Base-by-base conservation (phyloP, 2,888 invertebrate genomes). In the Leptinotarsa juncta region DNA sequence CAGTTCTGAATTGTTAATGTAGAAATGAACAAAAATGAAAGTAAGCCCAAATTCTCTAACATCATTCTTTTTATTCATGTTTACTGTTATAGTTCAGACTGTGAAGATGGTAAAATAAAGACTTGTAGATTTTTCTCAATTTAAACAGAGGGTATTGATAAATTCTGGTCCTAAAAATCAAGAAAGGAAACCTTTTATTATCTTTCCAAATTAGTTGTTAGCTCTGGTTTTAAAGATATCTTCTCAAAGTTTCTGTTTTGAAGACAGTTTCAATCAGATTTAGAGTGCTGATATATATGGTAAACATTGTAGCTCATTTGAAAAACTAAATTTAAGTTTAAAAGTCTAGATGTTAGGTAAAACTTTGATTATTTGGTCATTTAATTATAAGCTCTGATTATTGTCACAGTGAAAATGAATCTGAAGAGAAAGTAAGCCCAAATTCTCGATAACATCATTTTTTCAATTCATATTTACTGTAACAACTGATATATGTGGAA, bases 31-130 rank as follows among this genome's bases (percentile, higher is more conserved):
- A 42, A 80, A 76, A 79, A 75, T 55, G 73, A 73, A 76, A 82
- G 81, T 85, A 85, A 87, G 86, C 86, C 86, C 86, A 87, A 87
- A 87, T 86, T 87, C 87, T 87, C 87, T 84, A 81, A 81, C 78
- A 80, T 78, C 74, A 78, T 75, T 65, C 72, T 57, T 82, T 82
- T 82, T 80, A 73, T 68, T 50, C 26, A 26, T 67, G 50, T 50
- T 67, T 70, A 48, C 62, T 70, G 72, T 67, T 72, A 10, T 42
- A 48, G 57, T 53, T 75, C 55, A n/a, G 32, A 49, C 55, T 65
- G 66, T 70, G 75, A 72, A 70, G 53, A 62, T 70, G 42, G 65
- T 55, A 70, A 26, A 57, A 51, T 32, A 53, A 68, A 62, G 65
- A 49, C 57, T 49, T 67, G 18, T 42, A 42, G 42, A 42, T 42